Conservation (phyloP, 2,113 vertebrate genomes). For the Vulpes vulpes region DNA sequence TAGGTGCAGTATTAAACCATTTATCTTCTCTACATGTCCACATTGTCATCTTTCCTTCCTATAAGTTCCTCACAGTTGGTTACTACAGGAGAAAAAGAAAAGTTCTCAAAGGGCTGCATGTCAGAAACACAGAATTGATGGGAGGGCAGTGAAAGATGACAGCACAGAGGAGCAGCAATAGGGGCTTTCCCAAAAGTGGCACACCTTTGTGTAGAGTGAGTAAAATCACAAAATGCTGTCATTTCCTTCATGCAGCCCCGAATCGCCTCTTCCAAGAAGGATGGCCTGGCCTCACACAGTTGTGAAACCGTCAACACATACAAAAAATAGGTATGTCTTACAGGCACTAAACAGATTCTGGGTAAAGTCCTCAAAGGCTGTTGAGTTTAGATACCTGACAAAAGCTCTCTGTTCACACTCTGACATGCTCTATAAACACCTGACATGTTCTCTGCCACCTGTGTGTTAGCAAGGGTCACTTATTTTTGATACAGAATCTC, state of each 20-base stretch:
- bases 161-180: not conserved
- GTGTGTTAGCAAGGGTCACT: constrained; percentile 25
- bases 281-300: not conserved
- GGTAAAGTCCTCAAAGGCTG: constrained; percentile 6
- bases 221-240: not conserved
- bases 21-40: not conserved
- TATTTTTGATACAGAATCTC: constrained; percentile 48
- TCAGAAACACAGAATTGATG: not conserved
- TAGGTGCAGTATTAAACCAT: not conserved
- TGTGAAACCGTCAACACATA: not conserved
- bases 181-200: not conserved
- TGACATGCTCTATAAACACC: constrained; percentile 68
- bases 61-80: not conserved
- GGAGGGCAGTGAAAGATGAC: not conserved
- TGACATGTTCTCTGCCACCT: constrained; percentile 45
- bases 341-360: constrained; percentile 11
- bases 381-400: not conserved
- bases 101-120: not conserved
- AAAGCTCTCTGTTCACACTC: constrained; percentile 34
- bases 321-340: not conserved
- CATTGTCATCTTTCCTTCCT: not conserved
- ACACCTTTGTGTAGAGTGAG: not conserved
- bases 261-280: not conserved
- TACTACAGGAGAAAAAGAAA: not conserved
- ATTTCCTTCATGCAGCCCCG: not conserved